Conservation (phyloP, 2,113 vertebrate species). For the Xenopus laevis region DNA sequence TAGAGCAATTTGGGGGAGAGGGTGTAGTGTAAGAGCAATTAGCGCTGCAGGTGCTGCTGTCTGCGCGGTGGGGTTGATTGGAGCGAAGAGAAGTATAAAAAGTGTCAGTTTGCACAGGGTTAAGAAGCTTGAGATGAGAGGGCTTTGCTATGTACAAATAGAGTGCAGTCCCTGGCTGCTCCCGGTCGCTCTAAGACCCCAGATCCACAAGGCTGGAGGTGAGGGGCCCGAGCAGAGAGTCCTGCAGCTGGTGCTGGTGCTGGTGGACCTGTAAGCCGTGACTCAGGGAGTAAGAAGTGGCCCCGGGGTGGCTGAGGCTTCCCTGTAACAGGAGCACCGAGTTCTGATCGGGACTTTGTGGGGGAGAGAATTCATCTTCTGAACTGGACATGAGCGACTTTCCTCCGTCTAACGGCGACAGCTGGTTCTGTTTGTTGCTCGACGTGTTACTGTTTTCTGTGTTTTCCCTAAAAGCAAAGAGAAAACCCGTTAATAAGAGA, state of each 20-base stretch:
- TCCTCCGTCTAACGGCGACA: conserved; percentile 93
- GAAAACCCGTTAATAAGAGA: not conserved
- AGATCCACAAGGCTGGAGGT: conserved; percentile 98
- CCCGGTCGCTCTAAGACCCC: conserved; percentile 78
- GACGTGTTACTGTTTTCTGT: conserved; percentile 95
- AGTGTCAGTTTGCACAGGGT: conserved; percentile 51
- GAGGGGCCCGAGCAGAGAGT: conserved; percentile 96
- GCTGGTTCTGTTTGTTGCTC: conserved; percentile 97
- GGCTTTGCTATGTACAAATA: conserved; percentile 68
- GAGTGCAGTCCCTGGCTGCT: conserved; percentile 49
- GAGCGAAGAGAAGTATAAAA: conserved; percentile 49
- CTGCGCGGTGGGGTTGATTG: conserved; percentile 35
- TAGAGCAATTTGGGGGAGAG: conserved; percentile 10
- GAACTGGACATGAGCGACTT: conserved; percentile 99
- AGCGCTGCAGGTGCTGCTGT: conserved; percentile 24
- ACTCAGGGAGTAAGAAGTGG: conserved; percentile 84
- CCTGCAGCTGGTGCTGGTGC: conserved; percentile 93
- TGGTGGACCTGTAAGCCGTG: conserved; percentile 88
- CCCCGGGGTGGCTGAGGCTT: conserved; percentile 86
- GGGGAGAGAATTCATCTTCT: conserved; percentile 97
- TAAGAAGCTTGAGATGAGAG: conserved; percentile 57
- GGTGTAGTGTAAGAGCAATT: conserved; percentile 44
- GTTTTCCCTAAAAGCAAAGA: conserved; percentile 80
- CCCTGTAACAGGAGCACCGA: conserved; percentile 93
- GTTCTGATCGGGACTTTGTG: conserved; percentile 97